Percentiles rank a stretch among this genome's conserved stretches.
phyloP scores from a whole-genome alignment of 2,113 vertebrate species.

The Actinemys pallida region DNA sequence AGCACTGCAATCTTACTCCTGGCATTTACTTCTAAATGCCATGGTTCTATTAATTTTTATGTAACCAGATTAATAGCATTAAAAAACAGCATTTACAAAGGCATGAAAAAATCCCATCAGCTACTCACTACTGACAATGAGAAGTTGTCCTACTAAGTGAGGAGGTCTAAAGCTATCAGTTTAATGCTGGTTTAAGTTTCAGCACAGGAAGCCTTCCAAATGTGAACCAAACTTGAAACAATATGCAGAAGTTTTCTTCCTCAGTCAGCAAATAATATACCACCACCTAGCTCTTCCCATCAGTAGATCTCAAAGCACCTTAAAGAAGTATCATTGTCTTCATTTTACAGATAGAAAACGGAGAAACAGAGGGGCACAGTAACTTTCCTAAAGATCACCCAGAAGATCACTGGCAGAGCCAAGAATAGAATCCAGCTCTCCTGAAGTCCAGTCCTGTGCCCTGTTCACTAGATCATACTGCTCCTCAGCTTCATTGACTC shows the following conservation, averaged over 20 bases:
- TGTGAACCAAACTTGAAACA: fast-evolving
- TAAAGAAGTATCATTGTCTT: not conserved
- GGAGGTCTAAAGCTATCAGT: not conserved
- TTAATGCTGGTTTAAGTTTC: not conserved
- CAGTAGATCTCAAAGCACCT: not conserved
- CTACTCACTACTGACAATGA: too few species aligned
- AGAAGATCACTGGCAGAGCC: not conserved
- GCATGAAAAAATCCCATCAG: fast-evolving
- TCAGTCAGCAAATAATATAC: fast-evolving
- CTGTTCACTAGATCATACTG: not conserved
- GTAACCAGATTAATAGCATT: not conserved
- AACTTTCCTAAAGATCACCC: not conserved
- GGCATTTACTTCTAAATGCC: not conserved
- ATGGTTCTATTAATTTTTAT: too few species aligned
- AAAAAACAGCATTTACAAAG: not conserved
- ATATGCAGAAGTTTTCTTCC: not conserved
- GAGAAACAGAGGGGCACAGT: too few species aligned
- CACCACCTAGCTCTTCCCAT: fast-evolving
- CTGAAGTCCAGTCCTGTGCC: not conserved
- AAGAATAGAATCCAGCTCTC: too few species aligned
- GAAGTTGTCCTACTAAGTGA: not conserved
- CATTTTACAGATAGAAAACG: not conserved
- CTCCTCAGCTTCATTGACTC: not conserved
- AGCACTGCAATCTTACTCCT: constrained; percentile 27
- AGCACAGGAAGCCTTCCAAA: not conserved